Percentiles rank a stretch among this genome's conserved stretches.
These are phyloP conservation scores for Garrulus glandarius DNA, from an alignment of 2,797 vertebrate species.

Conservation along the genomic window DNA sequence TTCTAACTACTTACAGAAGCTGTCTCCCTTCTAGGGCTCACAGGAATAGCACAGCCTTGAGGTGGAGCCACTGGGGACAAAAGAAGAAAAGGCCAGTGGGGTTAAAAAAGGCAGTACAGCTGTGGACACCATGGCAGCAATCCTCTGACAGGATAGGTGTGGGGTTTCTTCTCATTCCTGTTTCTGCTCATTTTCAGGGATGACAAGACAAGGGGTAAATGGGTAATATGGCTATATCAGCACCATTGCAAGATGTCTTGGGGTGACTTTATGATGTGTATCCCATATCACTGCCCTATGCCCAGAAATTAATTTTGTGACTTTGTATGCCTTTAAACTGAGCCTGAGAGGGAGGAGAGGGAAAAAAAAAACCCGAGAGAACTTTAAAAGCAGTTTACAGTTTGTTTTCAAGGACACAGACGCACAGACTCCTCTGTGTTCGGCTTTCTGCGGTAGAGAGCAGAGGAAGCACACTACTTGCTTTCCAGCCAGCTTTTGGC, in stretches of 20 bases:
- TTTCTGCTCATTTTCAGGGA: not conserved
- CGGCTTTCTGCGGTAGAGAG: too few species aligned
- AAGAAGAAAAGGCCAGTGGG: not conserved
- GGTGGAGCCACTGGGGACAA: not conserved
- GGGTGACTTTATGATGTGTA: too few species aligned
- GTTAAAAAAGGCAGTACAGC: not conserved
- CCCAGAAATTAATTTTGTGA: too few species aligned
- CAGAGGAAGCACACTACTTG: too few species aligned
- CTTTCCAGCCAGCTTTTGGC: too few species aligned
- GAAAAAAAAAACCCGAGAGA: too few species aligned
- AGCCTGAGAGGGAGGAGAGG: too few species aligned
- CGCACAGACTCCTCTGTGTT: too few species aligned
- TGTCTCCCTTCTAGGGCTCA: not conserved
- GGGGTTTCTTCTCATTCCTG: not conserved
- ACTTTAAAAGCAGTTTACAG: too few species aligned
- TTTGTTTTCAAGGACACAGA: too few species aligned
- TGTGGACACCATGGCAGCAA: fast-evolving
- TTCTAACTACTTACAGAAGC: not conserved
- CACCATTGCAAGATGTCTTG: not conserved
- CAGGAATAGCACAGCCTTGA: not conserved
- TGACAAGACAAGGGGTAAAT: not conserved
- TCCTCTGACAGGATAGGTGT: not conserved
- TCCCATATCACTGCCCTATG: too few species aligned
- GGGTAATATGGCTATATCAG: not conserved
- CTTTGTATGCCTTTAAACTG: too few species aligned